Conservation (phyloP, 2,888 invertebrate genomes). For the Drepanosiphum platanoidis region DNA sequence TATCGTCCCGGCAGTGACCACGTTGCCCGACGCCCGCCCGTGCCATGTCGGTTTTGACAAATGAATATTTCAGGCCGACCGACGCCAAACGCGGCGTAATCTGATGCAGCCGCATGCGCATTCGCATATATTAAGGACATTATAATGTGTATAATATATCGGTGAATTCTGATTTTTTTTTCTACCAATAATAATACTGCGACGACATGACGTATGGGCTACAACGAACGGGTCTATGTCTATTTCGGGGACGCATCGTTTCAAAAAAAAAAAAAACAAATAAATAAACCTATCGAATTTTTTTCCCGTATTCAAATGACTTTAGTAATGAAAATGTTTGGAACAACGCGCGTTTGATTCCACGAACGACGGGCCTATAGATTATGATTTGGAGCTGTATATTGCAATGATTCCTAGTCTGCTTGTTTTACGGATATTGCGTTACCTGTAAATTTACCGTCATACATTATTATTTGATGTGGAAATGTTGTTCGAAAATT, state of each 20-base stretch:
- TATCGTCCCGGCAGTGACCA: constrained; percentile 30
- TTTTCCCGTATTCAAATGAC: neutral
- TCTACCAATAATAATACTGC: constrained; percentile 17
- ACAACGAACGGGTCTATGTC: neutral
- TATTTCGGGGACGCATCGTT: neutral
- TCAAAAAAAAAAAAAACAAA: neutral
- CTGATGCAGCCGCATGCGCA: constrained; percentile 48
- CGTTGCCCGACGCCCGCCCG: constrained; percentile 2
- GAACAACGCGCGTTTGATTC: neutral
- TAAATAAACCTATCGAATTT: neutral
- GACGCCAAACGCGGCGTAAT: constrained; percentile 56
- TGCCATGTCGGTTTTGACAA: constrained; percentile 52
- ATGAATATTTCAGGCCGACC: constrained; percentile 21
- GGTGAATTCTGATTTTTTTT: constrained; percentile 26
- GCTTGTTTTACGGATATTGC: too few species aligned
- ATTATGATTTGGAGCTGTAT: too few species aligned
- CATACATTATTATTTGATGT: too few species aligned
- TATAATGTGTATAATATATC: neutral
- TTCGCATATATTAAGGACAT: neutral
- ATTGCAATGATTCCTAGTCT: too few species aligned
- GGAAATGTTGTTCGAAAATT: too few species aligned
- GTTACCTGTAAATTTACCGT: too few species aligned
- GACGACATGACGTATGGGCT: neutral
- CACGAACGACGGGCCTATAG: too few species aligned
- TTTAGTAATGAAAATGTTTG: neutral